A percentile compares a stretch with the other conserved stretches of the same genome.
Conservation (phyloP, 2,113 vertebrate species). For the Semnopithecus entellus region DNA sequence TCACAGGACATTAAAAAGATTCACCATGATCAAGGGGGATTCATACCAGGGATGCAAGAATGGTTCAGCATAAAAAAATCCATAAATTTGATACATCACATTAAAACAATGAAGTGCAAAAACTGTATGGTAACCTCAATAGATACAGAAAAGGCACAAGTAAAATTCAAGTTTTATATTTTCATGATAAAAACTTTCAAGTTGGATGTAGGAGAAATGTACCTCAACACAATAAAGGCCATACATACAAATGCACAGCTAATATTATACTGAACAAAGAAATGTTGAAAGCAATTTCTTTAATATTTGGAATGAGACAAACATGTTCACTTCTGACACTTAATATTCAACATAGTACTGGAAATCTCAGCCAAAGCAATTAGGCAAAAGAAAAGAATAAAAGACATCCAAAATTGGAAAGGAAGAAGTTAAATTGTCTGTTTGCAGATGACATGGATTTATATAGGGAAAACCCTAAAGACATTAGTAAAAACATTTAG, state of each 20-base stretch:
- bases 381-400: background rate
- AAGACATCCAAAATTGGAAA: background rate
- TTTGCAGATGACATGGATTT: background rate
- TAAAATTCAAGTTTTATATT: too few relatives aligned
- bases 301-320: background rate
- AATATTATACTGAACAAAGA: background rate
- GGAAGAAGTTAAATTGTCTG: background rate
- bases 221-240: too few relatives aligned
- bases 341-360: background rate
- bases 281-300: background rate
- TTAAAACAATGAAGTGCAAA: too few relatives aligned
- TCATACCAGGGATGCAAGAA: background rate
- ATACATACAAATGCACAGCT: background rate
- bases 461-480: background rate
- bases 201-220: too few relatives aligned
- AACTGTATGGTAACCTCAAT: too few relatives aligned
- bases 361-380: background rate
- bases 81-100: background rate
- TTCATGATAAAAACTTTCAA: too few relatives aligned
- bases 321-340: background rate
- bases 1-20: background rate
- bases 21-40: background rate
- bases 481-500: background rate
- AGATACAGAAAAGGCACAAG: too few relatives aligned
- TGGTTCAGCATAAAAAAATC: background rate